Conservation (phyloP, 1,140 invertebrate species). For the Halotydeus destructor region DNA sequence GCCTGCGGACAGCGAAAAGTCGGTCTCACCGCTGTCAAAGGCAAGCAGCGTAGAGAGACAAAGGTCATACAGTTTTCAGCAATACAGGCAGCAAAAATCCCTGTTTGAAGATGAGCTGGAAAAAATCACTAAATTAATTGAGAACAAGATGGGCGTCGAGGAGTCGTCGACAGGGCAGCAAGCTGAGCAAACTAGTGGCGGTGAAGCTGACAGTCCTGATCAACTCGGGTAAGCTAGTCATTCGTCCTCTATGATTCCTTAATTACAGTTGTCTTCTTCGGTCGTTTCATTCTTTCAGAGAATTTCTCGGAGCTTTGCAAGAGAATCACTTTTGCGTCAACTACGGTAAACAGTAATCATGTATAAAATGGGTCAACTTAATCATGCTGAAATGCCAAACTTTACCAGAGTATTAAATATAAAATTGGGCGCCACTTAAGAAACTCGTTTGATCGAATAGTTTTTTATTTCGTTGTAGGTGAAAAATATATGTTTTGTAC, state of each 20-base stretch:
- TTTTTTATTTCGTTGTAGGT: no score
- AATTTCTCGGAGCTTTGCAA: neutral
- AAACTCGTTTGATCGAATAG: no score
- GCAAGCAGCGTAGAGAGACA: neutral
- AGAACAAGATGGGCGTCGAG: neutral
- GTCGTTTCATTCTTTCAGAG: neutral
- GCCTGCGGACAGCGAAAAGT: neutral
- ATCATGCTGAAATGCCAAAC: no score
- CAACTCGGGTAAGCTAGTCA: neutral
- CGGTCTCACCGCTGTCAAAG: neutral
- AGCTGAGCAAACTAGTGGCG: constrained; percentile 1
- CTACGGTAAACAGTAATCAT: neutral
- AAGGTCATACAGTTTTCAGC: neutral
- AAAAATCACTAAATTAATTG: constrained; percentile 9
- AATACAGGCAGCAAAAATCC: constrained; percentile 4
- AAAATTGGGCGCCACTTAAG: no score
- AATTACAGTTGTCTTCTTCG: neutral
- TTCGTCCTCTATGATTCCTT: neutral
- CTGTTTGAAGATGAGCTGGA: constrained; percentile 7
- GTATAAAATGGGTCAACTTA: no score
- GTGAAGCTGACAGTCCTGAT: constrained; percentile 3
- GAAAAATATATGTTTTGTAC: no score
- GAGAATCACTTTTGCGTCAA: neutral
- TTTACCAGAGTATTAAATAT: no score
- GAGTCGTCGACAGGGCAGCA: neutral